A percentile compares a stretch with the other conserved stretches of the same genome.
phyloP scores from a whole-genome alignment of 2,113 vertebrate genomes.

The Xiphophorus couchianus region DNA sequence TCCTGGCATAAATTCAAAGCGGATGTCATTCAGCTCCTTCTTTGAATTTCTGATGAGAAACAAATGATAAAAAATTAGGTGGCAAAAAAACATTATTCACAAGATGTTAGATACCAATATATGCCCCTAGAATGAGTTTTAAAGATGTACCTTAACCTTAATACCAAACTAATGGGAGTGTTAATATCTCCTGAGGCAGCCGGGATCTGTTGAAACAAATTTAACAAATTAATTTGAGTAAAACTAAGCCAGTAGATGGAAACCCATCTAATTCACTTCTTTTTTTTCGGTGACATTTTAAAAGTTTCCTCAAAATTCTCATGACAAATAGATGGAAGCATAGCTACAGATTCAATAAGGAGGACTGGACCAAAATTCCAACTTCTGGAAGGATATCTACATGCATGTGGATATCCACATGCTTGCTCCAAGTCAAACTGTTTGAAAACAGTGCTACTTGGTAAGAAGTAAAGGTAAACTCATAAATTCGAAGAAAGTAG shows the following conservation, averaged over 20 bases:
- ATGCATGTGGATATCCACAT: neutral
- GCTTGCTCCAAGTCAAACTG: neutral
- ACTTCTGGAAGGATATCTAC: neutral
- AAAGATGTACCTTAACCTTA: conserved; percentile 91
- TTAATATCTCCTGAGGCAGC: conserved; percentile 77
- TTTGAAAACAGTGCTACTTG: neutral
- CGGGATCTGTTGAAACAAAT: conserved; percentile 69
- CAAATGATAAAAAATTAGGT: neutral
- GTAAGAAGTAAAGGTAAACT: neutral
- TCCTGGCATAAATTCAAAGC: conserved; percentile 97
- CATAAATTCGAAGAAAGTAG: neutral
- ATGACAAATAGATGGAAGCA: too few relatives aligned
- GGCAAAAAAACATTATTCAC: neutral
- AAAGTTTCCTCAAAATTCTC: too few relatives aligned
- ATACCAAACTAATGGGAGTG: conserved; percentile 91
- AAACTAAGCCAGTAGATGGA: neutral
- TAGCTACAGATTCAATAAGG: too few relatives aligned
- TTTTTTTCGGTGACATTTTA: too few relatives aligned
- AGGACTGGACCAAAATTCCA: neutral
- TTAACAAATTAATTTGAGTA: neutral
- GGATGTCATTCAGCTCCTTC: conserved; percentile 98
- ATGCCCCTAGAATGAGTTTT: neutral
- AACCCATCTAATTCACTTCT: too few relatives aligned
- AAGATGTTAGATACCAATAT: neutral
- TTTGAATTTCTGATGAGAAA: conserved; percentile 89